A percentile compares a stretch with the other conserved stretches of the same genome.
phyloP scores from a whole-genome alignment of 2,888 invertebrate genomes.

The Venusia cambrica region DNA sequence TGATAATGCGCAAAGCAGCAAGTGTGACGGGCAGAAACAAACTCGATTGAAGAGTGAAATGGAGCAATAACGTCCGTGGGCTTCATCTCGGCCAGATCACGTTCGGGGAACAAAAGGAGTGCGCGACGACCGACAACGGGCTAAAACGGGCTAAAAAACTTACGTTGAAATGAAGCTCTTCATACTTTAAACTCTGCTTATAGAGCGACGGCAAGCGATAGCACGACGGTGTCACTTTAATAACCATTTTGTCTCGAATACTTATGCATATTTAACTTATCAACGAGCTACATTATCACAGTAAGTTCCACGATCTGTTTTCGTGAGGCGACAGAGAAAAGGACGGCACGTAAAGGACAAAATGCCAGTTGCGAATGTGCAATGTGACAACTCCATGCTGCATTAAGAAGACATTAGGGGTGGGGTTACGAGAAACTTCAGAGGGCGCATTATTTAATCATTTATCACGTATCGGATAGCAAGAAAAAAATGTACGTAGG shows the following conservation, averaged over 20 bases:
- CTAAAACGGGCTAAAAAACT: constrained; percentile 63
- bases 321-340: constrained; percentile 34
- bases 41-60: constrained; percentile 63
- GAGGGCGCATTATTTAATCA: constrained; percentile 67
- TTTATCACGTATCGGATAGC: constrained; percentile 62
- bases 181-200: constrained; percentile 66
- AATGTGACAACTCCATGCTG: constrained; percentile 73
- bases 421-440: constrained; percentile 49
- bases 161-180: constrained; percentile 68
- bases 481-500: constrained; percentile 6
- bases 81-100: constrained; percentile 75
- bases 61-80: constrained; percentile 65
- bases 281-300: constrained; percentile 31
- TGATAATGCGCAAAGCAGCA: constrained; percentile 54
- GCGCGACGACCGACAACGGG: constrained; percentile 56
- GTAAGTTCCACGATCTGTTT: constrained; percentile 34
- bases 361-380: constrained; percentile 59
- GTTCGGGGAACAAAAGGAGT: constrained; percentile 73
- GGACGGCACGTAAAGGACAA: constrained; percentile 48
- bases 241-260: constrained; percentile 37
- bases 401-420: constrained; percentile 77
- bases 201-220: constrained; percentile 46
- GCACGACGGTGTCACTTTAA: constrained; percentile 38
- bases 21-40: constrained; percentile 61
- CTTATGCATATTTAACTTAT: constrained; percentile 36